Base-by-base conservation (phyloP, 2,113 vertebrate genomes). In the Urocynchramus pylzowi region DNA sequence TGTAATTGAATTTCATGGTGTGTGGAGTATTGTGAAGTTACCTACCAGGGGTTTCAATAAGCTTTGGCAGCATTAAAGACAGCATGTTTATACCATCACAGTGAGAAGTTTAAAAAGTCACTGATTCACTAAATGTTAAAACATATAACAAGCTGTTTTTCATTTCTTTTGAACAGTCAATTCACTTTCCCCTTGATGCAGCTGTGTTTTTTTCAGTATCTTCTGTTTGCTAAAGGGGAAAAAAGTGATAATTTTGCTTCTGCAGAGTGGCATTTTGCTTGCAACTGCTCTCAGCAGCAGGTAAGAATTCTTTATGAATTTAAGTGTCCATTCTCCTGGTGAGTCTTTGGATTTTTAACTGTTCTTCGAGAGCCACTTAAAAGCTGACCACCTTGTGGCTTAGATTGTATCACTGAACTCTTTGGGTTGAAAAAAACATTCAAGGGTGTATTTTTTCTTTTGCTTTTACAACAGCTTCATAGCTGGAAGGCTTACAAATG, bases 1-100 rank as follows among this genome's bases (percentile, higher is more conserved):
- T 92, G 73, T 94, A 94, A 94, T 94, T 96, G 78, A 94, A 95
- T 95, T 88, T 95, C 75, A 88, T 77, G 88, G 68, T 89, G 84
- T 2, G 1, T 89, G 23, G 33, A 92, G 83, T 67, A 82, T 86
- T 87, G 69, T 94, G 49, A 74, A 81, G 54, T 92, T 87, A 90
- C 75, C 75, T 95, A 75, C 80, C 39, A 74, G 54, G 42, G 65
- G 39, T 87, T 90, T 96, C 85, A 77, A 84, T 73, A 95, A 93
- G 54, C 57, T 90, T 68, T 84, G 73, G 47, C 39, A 94, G 59
- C 47, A 60, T 80, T 90, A 87, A 73, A 94, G 83, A 39, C 45
- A 90, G 49, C 14, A 37, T 54, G 56, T 89, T 96, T 84, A 81
- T 79, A 89, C 19, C 22, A 68, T 69, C 76, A 52, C 84, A 94